Evolutionary conservation across 1,140 invertebrate species (phyloP).

Genomic region (Bombus breviceps): DNA sequence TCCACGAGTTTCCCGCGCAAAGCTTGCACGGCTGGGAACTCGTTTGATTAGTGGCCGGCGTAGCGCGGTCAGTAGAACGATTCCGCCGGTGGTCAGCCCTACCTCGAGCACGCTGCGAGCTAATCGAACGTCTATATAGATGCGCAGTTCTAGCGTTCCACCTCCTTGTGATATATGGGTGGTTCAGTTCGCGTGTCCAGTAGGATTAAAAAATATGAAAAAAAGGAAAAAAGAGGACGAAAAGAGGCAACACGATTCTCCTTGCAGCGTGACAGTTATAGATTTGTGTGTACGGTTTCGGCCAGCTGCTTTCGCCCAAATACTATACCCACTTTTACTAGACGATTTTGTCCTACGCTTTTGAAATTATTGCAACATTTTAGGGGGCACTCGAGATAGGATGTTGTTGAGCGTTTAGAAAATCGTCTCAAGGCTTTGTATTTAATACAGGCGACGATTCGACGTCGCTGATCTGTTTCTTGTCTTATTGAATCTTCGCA

Average conservation of each 20-base stretch:
- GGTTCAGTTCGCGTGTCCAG: slow-evolving; percentile 13
- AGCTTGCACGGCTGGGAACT: slow-evolving; percentile 17
- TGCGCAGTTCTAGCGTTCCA: slow-evolving; percentile 18
- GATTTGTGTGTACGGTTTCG: neutral
- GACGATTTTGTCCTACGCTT: accelerated
- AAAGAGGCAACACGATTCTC: neutral
- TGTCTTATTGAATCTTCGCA: neutral
- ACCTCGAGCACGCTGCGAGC: slow-evolving; percentile 23
- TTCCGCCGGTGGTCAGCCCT: slow-evolving; percentile 66
- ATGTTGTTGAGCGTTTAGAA: accelerated
- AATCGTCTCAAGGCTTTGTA: neutral
- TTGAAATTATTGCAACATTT: neutral
- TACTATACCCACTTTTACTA: neutral
- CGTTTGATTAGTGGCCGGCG: slow-evolving; percentile 48
- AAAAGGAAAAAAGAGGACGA: too few relatives aligned
- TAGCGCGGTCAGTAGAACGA: slow-evolving; percentile 67
- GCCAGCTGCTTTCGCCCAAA: too few relatives aligned
- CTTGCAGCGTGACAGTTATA: neutral
- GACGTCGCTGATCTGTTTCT: too few relatives aligned
- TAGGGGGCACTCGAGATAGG: too few relatives aligned
- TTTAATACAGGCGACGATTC: too few relatives aligned
- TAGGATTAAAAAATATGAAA: neutral
- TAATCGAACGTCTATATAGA: slow-evolving; percentile 48
- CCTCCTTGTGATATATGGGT: neutral
- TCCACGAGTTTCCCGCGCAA: slow-evolving; percentile 39